Evolutionary conservation across 1,140 invertebrate species (phyloP), one percentile per base, ranked within the genome.

Genomic region (Drosophila carrolli): DNA sequence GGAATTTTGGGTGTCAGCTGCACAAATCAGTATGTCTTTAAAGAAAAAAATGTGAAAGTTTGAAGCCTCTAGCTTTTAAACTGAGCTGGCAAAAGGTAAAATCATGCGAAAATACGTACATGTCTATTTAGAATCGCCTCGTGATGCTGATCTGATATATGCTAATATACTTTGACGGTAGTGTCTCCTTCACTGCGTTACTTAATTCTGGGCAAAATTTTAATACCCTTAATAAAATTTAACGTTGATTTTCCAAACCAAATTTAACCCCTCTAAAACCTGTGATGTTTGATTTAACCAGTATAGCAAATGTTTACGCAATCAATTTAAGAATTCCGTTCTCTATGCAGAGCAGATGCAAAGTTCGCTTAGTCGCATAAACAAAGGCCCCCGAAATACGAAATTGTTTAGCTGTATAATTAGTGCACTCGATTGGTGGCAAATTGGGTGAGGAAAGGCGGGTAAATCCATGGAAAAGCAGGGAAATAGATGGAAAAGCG

Each of bases 401-500:
- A 78, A 82, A 84, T 77, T 77, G 77, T 83, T 80, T 84, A 29
- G 58, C 72, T 35, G 61, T 76, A 73, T 75, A 84, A 85, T 84
- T 84, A 84, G 81, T 80, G 72, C 71, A 84, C 72, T 59, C 76
- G 57, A 63, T 51, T 58, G 59, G 65, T 60, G 60, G 55, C 19
- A 16, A 59, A 58, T 44, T 43, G 9, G 35, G 38, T 7, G 11
- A 13, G 40, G 10, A 16, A 13, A 10, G 11, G 32, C 41, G 66
- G 14, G 41, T 19, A 40, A n/a, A n/a, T 5, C n/a, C 23, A 4
- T 23, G 40, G 10, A 16, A 13, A 10, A n/a, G 32, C 41, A 58
- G 14, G 41, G 37, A 40, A n/a, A n/a, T 5, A 9, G 1, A 16
- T 16, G 57, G 4, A n/a, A 16, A 16, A 40, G 5, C 27, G 8